phyloP scores from a whole-genome alignment of 2,797 vertebrate species.

The Macroramphosus scolopax region DNA sequence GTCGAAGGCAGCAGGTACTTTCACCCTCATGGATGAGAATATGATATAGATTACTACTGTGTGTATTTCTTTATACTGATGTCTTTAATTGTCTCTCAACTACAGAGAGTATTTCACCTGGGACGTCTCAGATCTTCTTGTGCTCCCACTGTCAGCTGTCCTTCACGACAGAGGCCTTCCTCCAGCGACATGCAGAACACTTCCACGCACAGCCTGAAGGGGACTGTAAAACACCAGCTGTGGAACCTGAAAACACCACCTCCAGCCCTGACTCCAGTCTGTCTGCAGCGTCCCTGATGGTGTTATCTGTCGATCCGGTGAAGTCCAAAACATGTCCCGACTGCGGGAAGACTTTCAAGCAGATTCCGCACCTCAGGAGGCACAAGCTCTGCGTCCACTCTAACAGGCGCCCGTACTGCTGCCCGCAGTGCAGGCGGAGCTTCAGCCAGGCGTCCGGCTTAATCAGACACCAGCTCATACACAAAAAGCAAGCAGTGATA shows the following conservation, averaged over 20 bases:
- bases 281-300: slow-evolving; percentile 11
- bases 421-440: slow-evolving; percentile 72
- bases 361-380: slow-evolving; percentile 72
- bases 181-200: slow-evolving; percentile 66
- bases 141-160: slow-evolving; percentile 73
- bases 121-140: slow-evolving; percentile 49
- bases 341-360: slow-evolving; percentile 75
- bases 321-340: slow-evolving; percentile 59
- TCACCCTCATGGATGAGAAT: too few relatives aligned
- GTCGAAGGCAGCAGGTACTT: slow-evolving; percentile 62
- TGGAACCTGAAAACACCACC: slow-evolving; percentile 9
- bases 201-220: slow-evolving; percentile 53
- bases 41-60: too few relatives aligned
- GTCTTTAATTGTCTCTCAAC: neutral
- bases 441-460: slow-evolving; percentile 78
- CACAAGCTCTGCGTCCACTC: slow-evolving; percentile 78
- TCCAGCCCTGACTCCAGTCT: neutral
- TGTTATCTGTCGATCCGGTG: slow-evolving; percentile 14
- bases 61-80: neutral
- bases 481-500: slow-evolving; percentile 42
- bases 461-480: slow-evolving; percentile 75
- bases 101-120: slow-evolving; percentile 46
- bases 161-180: slow-evolving; percentile 75
- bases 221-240: slow-evolving; percentile 2
- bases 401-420: slow-evolving; percentile 80